Conservation (phyloP, 2,113 vertebrate genomes). For the Pterocles gutturalis region DNA sequence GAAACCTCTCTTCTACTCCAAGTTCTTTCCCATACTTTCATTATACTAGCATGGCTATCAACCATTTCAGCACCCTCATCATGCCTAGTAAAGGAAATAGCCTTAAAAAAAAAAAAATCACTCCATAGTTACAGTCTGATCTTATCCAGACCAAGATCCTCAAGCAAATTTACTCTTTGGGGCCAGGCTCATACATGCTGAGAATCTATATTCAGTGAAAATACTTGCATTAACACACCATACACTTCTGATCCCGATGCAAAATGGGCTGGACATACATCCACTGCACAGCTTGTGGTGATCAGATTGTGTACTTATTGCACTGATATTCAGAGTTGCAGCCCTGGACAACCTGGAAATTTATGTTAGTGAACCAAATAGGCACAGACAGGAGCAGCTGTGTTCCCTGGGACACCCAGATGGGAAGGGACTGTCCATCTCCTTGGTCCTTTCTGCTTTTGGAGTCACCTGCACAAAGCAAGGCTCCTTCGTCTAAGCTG, state of each 20-base stretch:
- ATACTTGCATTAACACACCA: not conserved
- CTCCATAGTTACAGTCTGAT: not conserved
- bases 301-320: not conserved
- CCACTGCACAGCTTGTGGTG: not conserved
- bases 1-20: not conserved
- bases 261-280: not conserved
- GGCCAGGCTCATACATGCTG: not conserved
- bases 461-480: not conserved
- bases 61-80: not conserved
- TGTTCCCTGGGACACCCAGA: not conserved
- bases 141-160: not conserved
- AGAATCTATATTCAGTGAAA: not conserved
- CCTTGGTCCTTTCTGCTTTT: not conserved
- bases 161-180: not conserved
- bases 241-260: not conserved
- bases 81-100: not conserved
- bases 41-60: not conserved
- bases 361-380: not conserved
- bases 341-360: not conserved
- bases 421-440: not conserved
- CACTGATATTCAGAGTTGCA: not conserved
- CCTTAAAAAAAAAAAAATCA: not conserved
- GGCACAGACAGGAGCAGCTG: not conserved
- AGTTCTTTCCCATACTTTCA: not conserved
- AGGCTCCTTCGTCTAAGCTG: not conserved